Evolutionary conservation across 2,113 vertebrate genomes (phyloP).

Genomic region (Picathartes gymnocephalus): DNA sequence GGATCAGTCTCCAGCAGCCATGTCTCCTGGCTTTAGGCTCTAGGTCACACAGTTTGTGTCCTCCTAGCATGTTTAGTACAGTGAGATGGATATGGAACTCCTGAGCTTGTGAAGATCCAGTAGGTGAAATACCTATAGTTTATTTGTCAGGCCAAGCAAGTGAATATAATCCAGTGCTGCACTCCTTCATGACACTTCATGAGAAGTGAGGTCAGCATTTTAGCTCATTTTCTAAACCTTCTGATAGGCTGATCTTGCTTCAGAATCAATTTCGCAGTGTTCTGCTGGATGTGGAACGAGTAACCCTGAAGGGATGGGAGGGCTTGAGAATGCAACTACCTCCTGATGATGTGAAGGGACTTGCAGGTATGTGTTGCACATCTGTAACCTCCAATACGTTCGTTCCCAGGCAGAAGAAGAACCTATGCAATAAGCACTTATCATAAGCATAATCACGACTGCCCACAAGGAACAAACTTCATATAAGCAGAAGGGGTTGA

Average conservation of each 20-base stretch:
- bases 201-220: neutral
- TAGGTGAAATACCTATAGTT: neutral
- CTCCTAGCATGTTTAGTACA: neutral
- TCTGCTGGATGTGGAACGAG: neutral
- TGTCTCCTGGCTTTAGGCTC: neutral
- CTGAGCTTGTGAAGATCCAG: neutral
- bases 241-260: neutral
- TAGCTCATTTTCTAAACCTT: neutral
- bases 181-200: neutral
- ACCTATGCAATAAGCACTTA: neutral
- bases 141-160: neutral
- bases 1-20: neutral
- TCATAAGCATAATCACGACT: neutral
- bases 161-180: neutral
- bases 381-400: neutral
- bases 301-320: neutral
- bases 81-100: neutral
- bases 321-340: neutral
- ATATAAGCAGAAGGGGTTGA: neutral
- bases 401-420: neutral
- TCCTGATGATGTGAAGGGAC: accelerated
- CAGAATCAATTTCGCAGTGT: neutral
- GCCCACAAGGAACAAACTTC: neutral
- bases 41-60: neutral
- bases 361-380: neutral